These are phyloP conservation scores for Parasteatoda lunata DNA, from an alignment of 2,888 invertebrate species.

Conservation along the genomic window DNA sequence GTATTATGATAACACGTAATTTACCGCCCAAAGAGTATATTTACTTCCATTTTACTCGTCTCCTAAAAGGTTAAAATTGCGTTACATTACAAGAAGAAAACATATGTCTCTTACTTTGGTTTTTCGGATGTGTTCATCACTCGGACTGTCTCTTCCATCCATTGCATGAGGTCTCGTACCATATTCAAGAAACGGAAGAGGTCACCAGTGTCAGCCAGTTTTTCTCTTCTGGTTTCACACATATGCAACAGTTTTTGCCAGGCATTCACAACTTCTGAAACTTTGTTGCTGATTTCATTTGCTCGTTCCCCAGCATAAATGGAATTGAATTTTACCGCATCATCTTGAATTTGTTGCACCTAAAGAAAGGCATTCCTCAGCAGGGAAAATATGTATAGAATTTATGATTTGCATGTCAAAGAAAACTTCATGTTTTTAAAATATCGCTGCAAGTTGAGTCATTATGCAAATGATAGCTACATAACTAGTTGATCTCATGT, in stretches of 20 bases:
- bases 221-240: conserved; percentile 86
- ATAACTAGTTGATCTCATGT: too few relatives aligned
- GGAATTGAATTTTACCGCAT: conserved; percentile 90
- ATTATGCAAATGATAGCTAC: too few relatives aligned
- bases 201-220: conserved; percentile 96
- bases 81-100: too few relatives aligned
- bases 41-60: too few relatives aligned
- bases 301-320: conserved; percentile 98
- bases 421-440: too few relatives aligned
- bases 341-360: conserved; percentile 93
- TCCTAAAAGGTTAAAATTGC: too few relatives aligned
- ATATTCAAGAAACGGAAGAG: conserved; percentile 97
- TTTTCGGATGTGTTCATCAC: conserved; percentile 99
- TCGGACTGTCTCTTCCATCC: conserved; percentile 99
- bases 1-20: too few relatives aligned
- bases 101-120: conserved; percentile 81
- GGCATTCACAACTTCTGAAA: conserved; percentile 94
- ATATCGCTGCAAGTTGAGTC: too few relatives aligned
- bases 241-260: conserved; percentile 94
- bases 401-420: too few relatives aligned
- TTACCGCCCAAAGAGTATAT: too few relatives aligned
- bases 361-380: conserved; percentile 69
- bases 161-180: conserved; percentile 95
- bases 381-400: neutral
- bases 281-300: conserved; percentile 94